Conservation (phyloP, 2,888 invertebrate genomes). For the Drosophila limbata region DNA sequence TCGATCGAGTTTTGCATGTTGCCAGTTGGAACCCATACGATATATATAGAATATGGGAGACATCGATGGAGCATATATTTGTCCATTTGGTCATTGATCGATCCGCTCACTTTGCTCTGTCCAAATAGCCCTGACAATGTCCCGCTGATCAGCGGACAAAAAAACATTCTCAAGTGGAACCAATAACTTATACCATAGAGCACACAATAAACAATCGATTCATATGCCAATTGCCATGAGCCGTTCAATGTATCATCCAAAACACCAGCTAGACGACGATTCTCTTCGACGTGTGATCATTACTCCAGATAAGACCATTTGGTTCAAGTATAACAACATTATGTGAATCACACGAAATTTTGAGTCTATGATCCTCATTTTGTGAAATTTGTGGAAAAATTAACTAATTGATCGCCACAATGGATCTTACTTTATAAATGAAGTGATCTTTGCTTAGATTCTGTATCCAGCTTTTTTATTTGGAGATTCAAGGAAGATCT, state of each 20-base stretch:
- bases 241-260: slow-evolving; percentile 43
- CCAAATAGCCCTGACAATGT: slow-evolving; percentile 29
- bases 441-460: neutral
- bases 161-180: slow-evolving; percentile 45
- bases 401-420: too few relatives aligned
- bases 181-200: slow-evolving; percentile 49
- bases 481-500: too few relatives aligned
- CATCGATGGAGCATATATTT: slow-evolving; percentile 49
- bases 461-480: too few relatives aligned
- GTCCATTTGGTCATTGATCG: slow-evolving; percentile 59
- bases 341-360: slow-evolving; percentile 1
- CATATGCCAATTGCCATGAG: slow-evolving; percentile 53
- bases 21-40: neutral
- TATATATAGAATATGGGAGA: slow-evolving; percentile 13
- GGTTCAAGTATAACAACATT: neutral
- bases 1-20: slow-evolving; percentile 42
- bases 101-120: slow-evolving; percentile 62
- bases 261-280: slow-evolving; percentile 8
- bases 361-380: too few relatives aligned
- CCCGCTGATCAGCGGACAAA: slow-evolving; percentile 3
- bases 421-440: neutral
- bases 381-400: neutral
- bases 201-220: slow-evolving; percentile 63
- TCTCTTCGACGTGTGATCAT: slow-evolving; percentile 21
- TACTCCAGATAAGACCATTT: slow-evolving; percentile 4